Conservation (phyloP, 2,797 vertebrate genomes). For the Leptatherina wallacei region DNA sequence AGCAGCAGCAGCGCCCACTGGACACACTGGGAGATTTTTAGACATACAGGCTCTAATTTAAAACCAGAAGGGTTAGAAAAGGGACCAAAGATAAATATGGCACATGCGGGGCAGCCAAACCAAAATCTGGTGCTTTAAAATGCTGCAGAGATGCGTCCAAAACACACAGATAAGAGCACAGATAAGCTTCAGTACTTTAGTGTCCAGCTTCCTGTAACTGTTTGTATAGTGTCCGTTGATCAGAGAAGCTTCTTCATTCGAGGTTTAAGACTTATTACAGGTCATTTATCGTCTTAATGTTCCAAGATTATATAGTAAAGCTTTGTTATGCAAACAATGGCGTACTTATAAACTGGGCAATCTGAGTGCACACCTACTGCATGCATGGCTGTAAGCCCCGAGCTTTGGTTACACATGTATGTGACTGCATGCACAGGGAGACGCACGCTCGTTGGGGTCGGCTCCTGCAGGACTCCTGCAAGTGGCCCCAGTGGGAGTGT, state of each 20-base stretch:
- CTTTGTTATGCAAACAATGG: neutral
- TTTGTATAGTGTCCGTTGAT: neutral
- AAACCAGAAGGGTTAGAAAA: conserved; percentile 63
- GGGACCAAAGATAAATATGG: conserved; percentile 72
- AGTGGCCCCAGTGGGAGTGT: neutral
- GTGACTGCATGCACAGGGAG: conserved; percentile 3
- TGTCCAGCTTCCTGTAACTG: neutral
- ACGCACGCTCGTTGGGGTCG: conserved; percentile 3
- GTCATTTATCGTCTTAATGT: no score
- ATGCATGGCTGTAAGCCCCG: no score
- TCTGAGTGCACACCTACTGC: neutral
- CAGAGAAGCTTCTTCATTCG: neutral
- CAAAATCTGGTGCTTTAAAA: conserved; percentile 48
- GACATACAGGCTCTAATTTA: conserved; percentile 73
- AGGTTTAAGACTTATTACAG: no score
- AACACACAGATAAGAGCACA: conserved; percentile 17
- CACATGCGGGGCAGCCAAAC: conserved; percentile 67
- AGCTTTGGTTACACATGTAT: neutral
- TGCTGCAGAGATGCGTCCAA: conserved; percentile 37
- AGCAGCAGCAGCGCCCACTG: conserved; percentile 22
- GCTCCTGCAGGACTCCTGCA: neutral
- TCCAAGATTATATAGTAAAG: neutral
- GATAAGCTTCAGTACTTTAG: conserved; percentile 31
- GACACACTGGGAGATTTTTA: conserved; percentile 62
- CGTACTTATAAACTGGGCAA: neutral